These are phyloP conservation scores for Felis chaus DNA, from an alignment of 2,113 vertebrate species.

Conservation along the genomic window DNA sequence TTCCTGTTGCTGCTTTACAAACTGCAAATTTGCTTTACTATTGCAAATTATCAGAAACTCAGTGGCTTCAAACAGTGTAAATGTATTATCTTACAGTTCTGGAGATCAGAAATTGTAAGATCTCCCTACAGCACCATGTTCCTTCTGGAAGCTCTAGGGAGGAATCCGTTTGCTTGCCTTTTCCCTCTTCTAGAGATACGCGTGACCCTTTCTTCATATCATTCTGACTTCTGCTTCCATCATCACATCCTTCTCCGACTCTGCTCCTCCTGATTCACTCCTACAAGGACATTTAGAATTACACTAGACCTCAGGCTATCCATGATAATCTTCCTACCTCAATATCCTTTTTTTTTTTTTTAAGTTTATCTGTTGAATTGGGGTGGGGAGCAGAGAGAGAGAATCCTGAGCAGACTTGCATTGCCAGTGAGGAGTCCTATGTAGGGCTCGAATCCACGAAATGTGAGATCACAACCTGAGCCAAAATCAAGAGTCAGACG, in stretches of 20 bases:
- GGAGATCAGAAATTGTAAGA: neutral
- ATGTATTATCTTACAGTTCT: neutral
- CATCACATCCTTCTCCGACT: neutral
- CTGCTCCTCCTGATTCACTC: neutral
- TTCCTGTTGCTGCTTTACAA: neutral
- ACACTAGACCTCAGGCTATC: neutral
- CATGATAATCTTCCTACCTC: neutral
- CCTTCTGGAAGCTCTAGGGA: neutral
- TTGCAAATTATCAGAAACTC: neutral
- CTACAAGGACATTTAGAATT: neutral
- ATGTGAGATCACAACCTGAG: no score
- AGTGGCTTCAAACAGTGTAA: neutral
- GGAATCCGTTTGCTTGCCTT: neutral
- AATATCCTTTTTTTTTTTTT: no score
- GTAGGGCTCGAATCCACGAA: no score
- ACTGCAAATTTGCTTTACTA: no score
- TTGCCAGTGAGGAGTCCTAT: no score
- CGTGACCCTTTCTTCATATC: neutral
- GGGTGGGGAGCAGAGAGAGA: no score
- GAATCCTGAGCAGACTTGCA: no score
- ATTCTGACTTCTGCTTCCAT: neutral
- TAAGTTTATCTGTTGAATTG: no score
- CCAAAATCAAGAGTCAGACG: no score
- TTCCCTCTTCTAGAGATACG: neutral
- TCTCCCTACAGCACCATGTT: neutral